phyloP scores from a whole-genome alignment of 2,888 invertebrate genomes.

The Amphipyra berbera region DNA sequence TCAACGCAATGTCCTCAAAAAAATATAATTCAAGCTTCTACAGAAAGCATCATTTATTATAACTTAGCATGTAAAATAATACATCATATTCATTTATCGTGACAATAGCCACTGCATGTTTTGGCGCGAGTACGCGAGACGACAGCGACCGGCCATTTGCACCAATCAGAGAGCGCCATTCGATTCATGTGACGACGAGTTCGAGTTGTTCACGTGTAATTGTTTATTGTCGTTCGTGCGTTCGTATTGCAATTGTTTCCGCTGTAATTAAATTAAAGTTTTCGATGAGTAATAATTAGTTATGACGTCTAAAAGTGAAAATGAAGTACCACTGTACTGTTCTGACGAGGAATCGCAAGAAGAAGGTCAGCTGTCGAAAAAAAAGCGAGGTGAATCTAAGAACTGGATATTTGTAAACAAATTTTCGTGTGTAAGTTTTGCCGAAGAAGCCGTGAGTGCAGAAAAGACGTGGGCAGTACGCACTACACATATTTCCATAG shows the following conservation, averaged over 20 bases:
- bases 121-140: constrained; percentile 16
- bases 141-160: constrained; percentile 23
- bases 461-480: constrained; percentile 32
- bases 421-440: constrained; percentile 13
- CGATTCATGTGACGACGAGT: constrained; percentile 19
- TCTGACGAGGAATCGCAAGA: constrained; percentile 27
- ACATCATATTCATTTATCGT: constrained; percentile 29
- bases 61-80: constrained; percentile 21
- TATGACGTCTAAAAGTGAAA: constrained; percentile 14
- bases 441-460: constrained; percentile 30
- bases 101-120: constrained; percentile 19
- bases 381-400: constrained; percentile 29
- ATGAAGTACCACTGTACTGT: constrained; percentile 27
- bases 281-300: constrained; percentile 17
- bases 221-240: constrained; percentile 28
- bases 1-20: constrained; percentile 12
- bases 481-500: constrained; percentile 15
- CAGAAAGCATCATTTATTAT: constrained; percentile 17
- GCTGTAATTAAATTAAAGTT: constrained; percentile 20
- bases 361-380: constrained; percentile 21
- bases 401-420: constrained; percentile 27
- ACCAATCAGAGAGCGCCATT: constrained; percentile 31
- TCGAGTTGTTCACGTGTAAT: constrained; percentile 19
- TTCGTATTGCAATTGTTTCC: constrained; percentile 20
- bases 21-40: constrained; percentile 12